Evolutionary conservation across 2,888 invertebrate species (phyloP).

Genomic region (Ochropacha duplaris): DNA sequence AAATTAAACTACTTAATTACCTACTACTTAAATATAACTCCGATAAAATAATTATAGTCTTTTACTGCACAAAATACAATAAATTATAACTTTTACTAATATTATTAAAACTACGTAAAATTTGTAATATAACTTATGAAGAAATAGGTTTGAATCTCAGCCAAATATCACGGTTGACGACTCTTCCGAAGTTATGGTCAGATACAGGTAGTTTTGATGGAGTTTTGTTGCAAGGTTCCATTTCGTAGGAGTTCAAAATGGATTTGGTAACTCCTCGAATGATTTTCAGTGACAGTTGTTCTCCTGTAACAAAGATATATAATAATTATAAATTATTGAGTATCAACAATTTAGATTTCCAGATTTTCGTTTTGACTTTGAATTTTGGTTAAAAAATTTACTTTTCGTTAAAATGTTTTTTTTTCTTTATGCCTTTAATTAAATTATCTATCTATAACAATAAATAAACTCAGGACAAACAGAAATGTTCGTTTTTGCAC

Average conservation of each 20-base stretch:
- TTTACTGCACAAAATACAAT: neutral
- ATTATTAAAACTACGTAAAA: neutral
- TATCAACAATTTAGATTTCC: too few relatives aligned
- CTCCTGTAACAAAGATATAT: conserved; percentile 53
- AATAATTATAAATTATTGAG: neutral
- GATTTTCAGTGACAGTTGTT: conserved; percentile 58
- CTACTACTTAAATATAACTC: too few relatives aligned
- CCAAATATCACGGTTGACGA: conserved; percentile 60
- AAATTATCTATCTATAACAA: too few relatives aligned
- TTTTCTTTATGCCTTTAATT: too few relatives aligned
- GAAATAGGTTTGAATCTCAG: conserved; percentile 46
- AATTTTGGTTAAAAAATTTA: too few relatives aligned
- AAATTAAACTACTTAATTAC: too few relatives aligned
- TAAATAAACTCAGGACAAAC: too few relatives aligned
- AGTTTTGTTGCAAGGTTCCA: conserved; percentile 52
- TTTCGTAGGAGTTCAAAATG: conserved; percentile 49
- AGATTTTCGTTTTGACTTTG: too few relatives aligned
- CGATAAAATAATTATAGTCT: too few relatives aligned
- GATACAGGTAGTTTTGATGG: conserved; percentile 44
- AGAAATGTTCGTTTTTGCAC: too few relatives aligned
- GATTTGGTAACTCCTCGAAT: conserved; percentile 46
- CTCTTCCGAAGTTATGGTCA: conserved; percentile 63
- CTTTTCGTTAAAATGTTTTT: too few relatives aligned
- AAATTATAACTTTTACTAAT: neutral
- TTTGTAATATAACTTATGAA: neutral